Evolutionary conservation across 2,113 vertebrate species (phyloP), one percentile per base, ranked within the genome.

Genomic region (Tachysurus fulvidraco): DNA sequence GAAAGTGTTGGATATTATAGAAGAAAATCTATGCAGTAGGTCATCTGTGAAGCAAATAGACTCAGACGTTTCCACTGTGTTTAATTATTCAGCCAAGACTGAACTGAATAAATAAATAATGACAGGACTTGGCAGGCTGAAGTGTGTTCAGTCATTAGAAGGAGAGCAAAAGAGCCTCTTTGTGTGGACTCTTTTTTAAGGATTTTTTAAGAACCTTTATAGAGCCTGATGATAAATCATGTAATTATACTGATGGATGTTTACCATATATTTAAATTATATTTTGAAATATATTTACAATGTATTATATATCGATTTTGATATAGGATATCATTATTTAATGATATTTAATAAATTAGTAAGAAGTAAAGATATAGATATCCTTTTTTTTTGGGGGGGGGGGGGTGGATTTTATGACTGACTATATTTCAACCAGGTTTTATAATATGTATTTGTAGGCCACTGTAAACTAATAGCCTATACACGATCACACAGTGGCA

Each of bases 51-150:
- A 76, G 64, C 36, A 65, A 82, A 89, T 23, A 62, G 50, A 86
- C 64, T 87, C 44, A 83, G 59, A 90, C 89, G 89, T 79, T 86
- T 82, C 46, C 81, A 76, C 28, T 85, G 83, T 86, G 83, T 84
- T 94, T 78, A 94, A 95, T 95, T 92, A 95, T 95, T 94, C 90
- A 95, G 89, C 90, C 86, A 84, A 89, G 92, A 93, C 93, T 93
- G 89, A 79, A 92, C 88, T 87, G 89, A 90, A 94, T 95, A 90
- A 95, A 95, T 95, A 94, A 94, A 89, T 94, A 93, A 95, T 91
- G 91, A 92, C 91, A 88, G 82, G 88, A 92, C 88, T 90, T 92
- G 89, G 91, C 90, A 92, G 85, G 78, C 73, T 79, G 85, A 79
- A 80, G 83, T 84, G 71, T 83, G 85, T 91, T 88, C 46, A 87